Percentiles rank a stretch among this genome's conserved stretches.
These are phyloP conservation scores for Drosophila santomea DNA, from an alignment of 1,140 invertebrate species.

Conservation along the genomic window DNA sequence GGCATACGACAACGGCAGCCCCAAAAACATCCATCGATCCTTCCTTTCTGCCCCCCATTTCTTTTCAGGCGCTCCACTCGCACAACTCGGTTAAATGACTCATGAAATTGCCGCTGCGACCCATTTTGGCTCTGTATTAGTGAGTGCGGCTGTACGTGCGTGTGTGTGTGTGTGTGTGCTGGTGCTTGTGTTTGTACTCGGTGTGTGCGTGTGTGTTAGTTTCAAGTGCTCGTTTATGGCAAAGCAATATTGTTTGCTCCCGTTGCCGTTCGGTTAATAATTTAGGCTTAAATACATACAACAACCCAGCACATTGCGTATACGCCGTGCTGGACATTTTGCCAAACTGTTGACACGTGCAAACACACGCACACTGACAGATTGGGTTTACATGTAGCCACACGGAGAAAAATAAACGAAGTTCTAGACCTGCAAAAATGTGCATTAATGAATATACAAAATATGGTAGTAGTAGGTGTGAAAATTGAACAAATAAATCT, in stretches of 20 bases:
- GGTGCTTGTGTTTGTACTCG: conserved; percentile 22
- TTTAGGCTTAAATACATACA: conserved; percentile 81
- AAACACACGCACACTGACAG: conserved; percentile 16
- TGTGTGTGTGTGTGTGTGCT: background rate
- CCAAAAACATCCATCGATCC: conserved; percentile 52
- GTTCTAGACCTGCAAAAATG: no score
- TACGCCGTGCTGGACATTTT: conserved; percentile 67
- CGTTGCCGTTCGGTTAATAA: conserved; percentile 73
- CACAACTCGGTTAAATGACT: conserved; percentile 79
- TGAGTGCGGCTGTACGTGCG: conserved; percentile 3
- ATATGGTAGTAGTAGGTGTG: no score
- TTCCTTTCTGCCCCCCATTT: conserved; percentile 41
- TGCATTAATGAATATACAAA: no score
- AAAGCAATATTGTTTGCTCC: conserved; percentile 77
- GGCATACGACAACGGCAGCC: conserved; percentile 50
- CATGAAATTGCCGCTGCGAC: conserved; percentile 80
- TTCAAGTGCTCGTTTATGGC: conserved; percentile 80
- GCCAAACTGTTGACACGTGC: conserved; percentile 49
- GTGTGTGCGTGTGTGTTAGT: conserved; percentile 55
- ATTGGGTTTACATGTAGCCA: background rate
- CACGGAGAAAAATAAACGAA: background rate
- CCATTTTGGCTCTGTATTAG: conserved; percentile 47
- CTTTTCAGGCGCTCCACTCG: conserved; percentile 52
- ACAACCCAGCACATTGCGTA: conserved; percentile 61
- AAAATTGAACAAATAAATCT: no score